A percentile compares a stretch with the other conserved stretches of the same genome.
Evolutionary conservation across 2,888 invertebrate genomes (phyloP).

Genomic region (Tridacna crocea): DNA sequence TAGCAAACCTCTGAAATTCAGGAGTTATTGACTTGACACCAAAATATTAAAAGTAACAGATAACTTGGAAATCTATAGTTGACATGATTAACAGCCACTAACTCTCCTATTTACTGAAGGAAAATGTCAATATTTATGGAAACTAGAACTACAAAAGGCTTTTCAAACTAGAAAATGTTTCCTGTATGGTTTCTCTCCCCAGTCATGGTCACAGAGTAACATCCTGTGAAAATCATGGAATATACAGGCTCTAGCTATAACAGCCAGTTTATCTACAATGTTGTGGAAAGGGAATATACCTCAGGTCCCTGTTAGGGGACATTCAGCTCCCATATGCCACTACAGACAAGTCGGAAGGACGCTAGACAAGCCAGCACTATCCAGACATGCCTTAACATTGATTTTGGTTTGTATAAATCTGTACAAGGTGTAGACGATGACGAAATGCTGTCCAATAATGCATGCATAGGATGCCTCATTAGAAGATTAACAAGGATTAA

Average conservation of each 20-base stretch:
- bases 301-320: constrained; percentile 62
- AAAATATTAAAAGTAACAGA: too few relatives aligned
- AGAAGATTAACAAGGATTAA: too few relatives aligned
- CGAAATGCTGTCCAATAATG: too few relatives aligned
- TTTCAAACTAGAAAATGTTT: constrained; percentile 61
- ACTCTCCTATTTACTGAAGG: too few relatives aligned
- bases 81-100: too few relatives aligned
- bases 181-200: constrained; percentile 78
- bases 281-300: constrained; percentile 77
- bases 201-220: constrained; percentile 69
- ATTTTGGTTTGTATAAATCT: background rate
- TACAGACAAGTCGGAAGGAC: constrained; percentile 18
- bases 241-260: constrained; percentile 70
- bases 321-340: constrained; percentile 69
- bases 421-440: too few relatives aligned
- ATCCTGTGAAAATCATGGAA: constrained; percentile 70
- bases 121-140: too few relatives aligned
- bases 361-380: constrained; percentile 27
- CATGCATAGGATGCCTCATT: too few relatives aligned
- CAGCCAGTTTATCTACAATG: constrained; percentile 72
- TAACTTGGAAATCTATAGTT: too few relatives aligned
- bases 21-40: too few relatives aligned
- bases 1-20: too few relatives aligned
- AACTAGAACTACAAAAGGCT: too few relatives aligned
- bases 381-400: constrained; percentile 19